Evolutionary conservation across 2,113 vertebrate species (phyloP).

Genomic region (Mus pahari): DNA sequence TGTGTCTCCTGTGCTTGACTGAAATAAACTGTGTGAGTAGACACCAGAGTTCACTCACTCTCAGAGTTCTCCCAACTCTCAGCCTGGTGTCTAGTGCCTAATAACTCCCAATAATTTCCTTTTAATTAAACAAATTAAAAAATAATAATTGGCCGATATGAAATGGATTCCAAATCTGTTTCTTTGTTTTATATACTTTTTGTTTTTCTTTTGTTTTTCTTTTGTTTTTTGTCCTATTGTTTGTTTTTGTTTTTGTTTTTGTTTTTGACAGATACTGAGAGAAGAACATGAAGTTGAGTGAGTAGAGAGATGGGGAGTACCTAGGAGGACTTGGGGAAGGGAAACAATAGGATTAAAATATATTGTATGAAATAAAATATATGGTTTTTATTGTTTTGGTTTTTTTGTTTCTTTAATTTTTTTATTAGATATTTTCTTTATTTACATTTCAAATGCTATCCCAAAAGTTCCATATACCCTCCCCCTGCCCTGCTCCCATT

Average conservation of each 20-base stretch:
- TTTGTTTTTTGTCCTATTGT: background rate
- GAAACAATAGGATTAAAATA: background rate
- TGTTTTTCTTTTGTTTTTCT: background rate
- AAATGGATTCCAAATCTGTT: background rate
- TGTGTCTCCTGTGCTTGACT: background rate
- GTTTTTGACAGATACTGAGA: background rate
- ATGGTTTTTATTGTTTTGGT: background rate
- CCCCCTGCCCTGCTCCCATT: too few relatives aligned
- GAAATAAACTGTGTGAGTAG: background rate
- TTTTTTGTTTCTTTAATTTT: background rate
- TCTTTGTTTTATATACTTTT: background rate
- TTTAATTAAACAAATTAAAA: background rate
- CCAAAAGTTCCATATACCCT: too few relatives aligned
- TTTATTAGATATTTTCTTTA: background rate
- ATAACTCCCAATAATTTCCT: background rate
- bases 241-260: background rate
- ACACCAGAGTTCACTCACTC: background rate
- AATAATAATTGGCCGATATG: background rate
- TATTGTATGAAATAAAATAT: background rate
- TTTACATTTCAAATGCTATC: too few relatives aligned
- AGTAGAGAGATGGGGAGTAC: background rate
- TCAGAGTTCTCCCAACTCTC: background rate
- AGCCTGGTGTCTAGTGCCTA: background rate
- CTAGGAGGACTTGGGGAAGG: background rate
- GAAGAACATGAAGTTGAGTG: background rate